phyloP scores from a whole-genome alignment of 2,797 vertebrate species.

The Anguilla megastoma region DNA sequence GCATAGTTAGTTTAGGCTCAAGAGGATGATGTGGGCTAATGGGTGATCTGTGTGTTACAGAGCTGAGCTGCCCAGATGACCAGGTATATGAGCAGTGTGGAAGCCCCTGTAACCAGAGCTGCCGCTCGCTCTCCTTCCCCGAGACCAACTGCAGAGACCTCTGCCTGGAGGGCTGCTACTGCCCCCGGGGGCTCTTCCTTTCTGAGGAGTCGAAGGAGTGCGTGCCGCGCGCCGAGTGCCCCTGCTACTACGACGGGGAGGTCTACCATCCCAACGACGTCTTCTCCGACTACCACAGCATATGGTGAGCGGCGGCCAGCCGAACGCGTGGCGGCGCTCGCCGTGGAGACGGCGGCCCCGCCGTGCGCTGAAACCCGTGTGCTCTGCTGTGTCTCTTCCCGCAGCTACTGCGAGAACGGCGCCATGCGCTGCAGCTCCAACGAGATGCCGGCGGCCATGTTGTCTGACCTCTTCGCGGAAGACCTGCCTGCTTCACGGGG shows the following conservation, averaged over 20 bases:
- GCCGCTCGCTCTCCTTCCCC: slow-evolving; percentile 81
- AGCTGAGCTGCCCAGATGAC: slow-evolving; percentile 77
- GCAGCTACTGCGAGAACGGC: slow-evolving; percentile 90
- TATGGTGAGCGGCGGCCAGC: slow-evolving; percentile 79
- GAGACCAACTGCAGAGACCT: slow-evolving; percentile 72
- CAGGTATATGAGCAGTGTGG: slow-evolving; percentile 86
- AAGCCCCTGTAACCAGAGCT: slow-evolving; percentile 83
- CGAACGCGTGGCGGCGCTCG: not conserved
- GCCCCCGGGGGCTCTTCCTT: slow-evolving; percentile 79
- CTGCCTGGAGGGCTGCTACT: slow-evolving; percentile 94
- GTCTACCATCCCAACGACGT: slow-evolving; percentile 90
- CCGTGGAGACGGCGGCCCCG: not conserved
- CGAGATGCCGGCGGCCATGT: slow-evolving; percentile 64
- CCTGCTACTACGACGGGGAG: slow-evolving; percentile 90
- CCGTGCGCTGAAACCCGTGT: not conserved
- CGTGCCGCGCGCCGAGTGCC: slow-evolving; percentile 80
- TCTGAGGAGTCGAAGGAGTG: slow-evolving; percentile 80
- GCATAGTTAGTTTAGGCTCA: not conserved
- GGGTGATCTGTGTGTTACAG: slow-evolving; percentile 59
- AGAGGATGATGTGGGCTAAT: not conserved
- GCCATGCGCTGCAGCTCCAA: slow-evolving; percentile 85
- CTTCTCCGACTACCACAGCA: slow-evolving; percentile 84
- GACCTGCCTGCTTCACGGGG: slow-evolving; percentile 78
- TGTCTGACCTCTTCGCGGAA: slow-evolving; percentile 77
- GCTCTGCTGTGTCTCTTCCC: not conserved